phyloP scores from a whole-genome alignment of 2,797 vertebrate species.

The Anguilla marmorata region DNA sequence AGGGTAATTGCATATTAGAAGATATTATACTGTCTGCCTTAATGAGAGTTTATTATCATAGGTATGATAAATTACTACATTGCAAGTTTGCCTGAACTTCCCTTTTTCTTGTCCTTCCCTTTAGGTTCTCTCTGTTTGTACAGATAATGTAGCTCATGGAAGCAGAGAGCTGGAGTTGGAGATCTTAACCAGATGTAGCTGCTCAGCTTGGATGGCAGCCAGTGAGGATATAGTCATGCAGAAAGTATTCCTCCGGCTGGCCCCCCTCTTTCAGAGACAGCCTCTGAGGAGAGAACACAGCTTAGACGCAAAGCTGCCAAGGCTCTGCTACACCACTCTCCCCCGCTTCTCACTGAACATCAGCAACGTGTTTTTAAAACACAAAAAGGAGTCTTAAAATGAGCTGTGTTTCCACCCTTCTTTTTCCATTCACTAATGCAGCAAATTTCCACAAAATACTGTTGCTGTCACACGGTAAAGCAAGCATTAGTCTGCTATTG shows the following conservation, averaged over 20 bases:
- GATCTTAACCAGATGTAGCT: constrained; percentile 75
- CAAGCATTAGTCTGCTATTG: background rate
- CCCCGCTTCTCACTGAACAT: background rate
- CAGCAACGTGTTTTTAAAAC: background rate
- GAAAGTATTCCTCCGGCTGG: constrained; percentile 71
- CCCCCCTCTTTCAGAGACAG: constrained; percentile 44
- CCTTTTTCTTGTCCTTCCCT: background rate
- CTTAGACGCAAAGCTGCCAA: background rate
- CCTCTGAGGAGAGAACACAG: constrained; percentile 17
- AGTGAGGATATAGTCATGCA: constrained; percentile 76
- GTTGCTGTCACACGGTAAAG: background rate
- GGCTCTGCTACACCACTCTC: background rate
- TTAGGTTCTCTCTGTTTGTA: background rate
- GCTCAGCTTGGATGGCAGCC: constrained; percentile 68
- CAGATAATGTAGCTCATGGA: constrained; percentile 14
- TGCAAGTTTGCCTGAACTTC: background rate
- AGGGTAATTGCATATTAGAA: background rate
- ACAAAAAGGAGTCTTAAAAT: background rate
- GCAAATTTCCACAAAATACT: background rate
- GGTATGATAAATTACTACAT: constrained; percentile 15
- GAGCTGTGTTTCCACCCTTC: background rate
- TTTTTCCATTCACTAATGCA: background rate
- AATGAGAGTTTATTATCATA: constrained; percentile 6
- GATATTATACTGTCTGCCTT: background rate
- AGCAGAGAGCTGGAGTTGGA: constrained; percentile 43